Percentiles rank a stretch among this genome's conserved stretches.
Conservation (phyloP, 2,888 invertebrate species). For the Isoperla grammatica region DNA sequence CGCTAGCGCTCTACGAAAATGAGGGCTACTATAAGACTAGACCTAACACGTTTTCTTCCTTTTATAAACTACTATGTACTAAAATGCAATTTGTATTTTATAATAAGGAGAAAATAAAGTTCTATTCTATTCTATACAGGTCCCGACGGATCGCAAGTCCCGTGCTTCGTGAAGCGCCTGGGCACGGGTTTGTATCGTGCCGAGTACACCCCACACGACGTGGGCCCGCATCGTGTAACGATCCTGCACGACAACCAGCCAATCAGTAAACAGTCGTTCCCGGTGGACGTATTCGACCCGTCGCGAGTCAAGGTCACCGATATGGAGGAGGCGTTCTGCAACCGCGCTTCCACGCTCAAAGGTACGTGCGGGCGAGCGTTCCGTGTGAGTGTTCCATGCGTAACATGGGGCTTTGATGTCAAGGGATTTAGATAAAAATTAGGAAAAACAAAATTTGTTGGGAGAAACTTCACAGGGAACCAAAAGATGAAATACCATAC, state of each 20-base stretch:
- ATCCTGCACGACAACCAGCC: constrained; percentile 57
- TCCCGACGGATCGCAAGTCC: constrained; percentile 49
- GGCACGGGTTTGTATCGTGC: constrained; percentile 50
- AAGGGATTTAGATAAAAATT: too few relatives aligned
- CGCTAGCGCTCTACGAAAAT: too few relatives aligned
- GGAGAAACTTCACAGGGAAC: neutral
- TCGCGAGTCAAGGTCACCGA: constrained; percentile 64
- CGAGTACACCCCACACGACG: constrained; percentile 69
- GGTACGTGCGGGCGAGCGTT: constrained; percentile 43
- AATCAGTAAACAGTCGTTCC: constrained; percentile 56
- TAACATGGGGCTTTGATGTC: too few relatives aligned
- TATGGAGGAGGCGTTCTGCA: constrained; percentile 71
- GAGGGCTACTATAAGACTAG: too few relatives aligned
- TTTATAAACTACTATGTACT: too few relatives aligned
- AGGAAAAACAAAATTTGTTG: constrained; percentile 5
- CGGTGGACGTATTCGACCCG: constrained; percentile 75
- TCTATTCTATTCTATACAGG: too few relatives aligned
- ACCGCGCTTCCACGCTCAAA: constrained; percentile 73
- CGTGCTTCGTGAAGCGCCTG: constrained; percentile 42
- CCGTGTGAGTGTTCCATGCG: too few relatives aligned
- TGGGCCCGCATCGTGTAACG: constrained; percentile 69
- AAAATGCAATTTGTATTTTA: too few relatives aligned
- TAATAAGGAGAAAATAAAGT: too few relatives aligned
- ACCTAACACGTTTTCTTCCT: too few relatives aligned
- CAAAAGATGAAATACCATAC: too few relatives aligned